Evolutionary conservation across 2,888 invertebrate genomes (phyloP).

Genomic region (Phania funesta): DNA sequence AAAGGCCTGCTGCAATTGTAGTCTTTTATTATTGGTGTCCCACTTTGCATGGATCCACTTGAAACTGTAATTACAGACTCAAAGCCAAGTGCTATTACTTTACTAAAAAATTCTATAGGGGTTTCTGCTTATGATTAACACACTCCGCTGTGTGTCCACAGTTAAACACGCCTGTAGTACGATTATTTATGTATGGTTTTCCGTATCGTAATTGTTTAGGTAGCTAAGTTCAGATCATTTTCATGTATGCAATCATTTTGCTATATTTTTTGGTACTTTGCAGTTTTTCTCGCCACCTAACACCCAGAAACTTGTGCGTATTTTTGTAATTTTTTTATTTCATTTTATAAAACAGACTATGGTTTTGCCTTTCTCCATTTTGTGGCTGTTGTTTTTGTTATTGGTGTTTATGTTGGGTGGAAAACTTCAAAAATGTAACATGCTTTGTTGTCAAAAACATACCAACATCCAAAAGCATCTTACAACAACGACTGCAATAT

Average conservation of each 20-base stretch:
- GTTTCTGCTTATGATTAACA: too few species aligned
- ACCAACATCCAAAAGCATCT: conserved; percentile 29
- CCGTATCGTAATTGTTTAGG: neutral
- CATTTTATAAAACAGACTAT: neutral
- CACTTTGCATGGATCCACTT: too few species aligned
- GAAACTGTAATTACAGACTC: too few species aligned
- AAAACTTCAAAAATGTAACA: conserved; percentile 49
- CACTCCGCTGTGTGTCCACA: too few species aligned
- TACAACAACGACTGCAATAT: conserved; percentile 7
- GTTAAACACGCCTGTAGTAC: too few species aligned
- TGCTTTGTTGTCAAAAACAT: conserved; percentile 65
- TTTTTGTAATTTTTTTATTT: conserved; percentile 1
- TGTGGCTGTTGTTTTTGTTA: neutral
- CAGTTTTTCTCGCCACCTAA: neutral
- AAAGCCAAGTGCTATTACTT: too few species aligned
- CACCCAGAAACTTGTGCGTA: neutral
- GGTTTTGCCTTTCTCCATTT: neutral
- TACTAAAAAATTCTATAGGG: too few species aligned
- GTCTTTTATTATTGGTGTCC: too few species aligned
- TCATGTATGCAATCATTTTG: neutral
- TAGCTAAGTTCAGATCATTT: neutral
- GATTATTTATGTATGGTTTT: too few species aligned
- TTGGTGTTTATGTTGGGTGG: conserved; percentile 1
- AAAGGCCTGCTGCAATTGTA: too few species aligned
- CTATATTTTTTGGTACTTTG: neutral